These are phyloP conservation scores for Meloidogyne floridensis DNA, from an alignment of 1,140 invertebrate species.

Conservation along the genomic window DNA sequence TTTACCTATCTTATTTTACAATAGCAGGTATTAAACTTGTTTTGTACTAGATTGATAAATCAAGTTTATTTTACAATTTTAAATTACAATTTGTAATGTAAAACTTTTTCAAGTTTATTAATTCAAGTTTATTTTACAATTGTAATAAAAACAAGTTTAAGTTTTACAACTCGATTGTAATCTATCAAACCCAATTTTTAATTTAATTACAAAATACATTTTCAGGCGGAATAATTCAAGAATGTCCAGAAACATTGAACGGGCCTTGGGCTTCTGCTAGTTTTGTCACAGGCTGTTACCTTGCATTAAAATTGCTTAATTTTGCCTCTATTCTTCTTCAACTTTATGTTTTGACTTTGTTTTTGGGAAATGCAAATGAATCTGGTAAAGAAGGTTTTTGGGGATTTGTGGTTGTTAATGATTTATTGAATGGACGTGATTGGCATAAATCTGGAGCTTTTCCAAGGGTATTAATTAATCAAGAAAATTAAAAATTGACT, in stretches of 20 bases:
- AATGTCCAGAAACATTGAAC: neutral
- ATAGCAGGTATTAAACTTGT: too few relatives aligned
- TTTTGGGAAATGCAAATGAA: constrained; percentile 65
- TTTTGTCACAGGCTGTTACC: neutral
- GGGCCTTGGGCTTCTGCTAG: neutral
- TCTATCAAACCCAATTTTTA: too few relatives aligned
- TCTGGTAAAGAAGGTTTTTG: constrained; percentile 67
- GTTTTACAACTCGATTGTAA: neutral
- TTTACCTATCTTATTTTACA: too few relatives aligned
- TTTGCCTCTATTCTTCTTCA: constrained; percentile 12
- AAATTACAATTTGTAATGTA: too few relatives aligned
- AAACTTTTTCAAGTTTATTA: too few relatives aligned
- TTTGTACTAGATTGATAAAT: too few relatives aligned
- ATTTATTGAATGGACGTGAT: constrained; percentile 65
- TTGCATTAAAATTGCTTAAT: constrained; percentile 19
- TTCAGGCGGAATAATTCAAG: neutral
- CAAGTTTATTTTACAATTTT: too few relatives aligned
- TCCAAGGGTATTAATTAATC: constrained; percentile 66
- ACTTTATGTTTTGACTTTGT: constrained; percentile 64
- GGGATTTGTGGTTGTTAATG: constrained; percentile 67
- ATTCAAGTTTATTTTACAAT: too few relatives aligned
- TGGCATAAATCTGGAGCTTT: constrained; percentile 67
- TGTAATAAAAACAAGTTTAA: too few relatives aligned
- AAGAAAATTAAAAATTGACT: neutral
- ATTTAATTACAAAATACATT: neutral